Conservation (phyloP, 2,888 invertebrate genomes). For the Chrysopilus asiliformis region DNA sequence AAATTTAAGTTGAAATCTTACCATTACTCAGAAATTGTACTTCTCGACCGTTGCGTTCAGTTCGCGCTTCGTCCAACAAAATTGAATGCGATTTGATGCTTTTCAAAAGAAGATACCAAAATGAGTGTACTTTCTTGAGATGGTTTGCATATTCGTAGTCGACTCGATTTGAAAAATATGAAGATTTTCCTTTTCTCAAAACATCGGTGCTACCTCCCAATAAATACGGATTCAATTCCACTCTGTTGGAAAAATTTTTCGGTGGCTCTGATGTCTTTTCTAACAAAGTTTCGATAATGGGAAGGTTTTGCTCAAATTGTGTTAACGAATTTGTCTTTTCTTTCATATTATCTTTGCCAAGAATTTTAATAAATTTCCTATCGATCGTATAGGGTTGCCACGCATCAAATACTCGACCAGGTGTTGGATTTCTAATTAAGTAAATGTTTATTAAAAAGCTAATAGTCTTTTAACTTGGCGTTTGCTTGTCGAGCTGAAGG, state of each 20-base stretch:
- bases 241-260: constrained; percentile 11
- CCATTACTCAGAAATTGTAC: constrained; percentile 11
- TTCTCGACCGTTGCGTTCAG: constrained; percentile 13
- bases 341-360: constrained; percentile 22
- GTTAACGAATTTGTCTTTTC: constrained; percentile 9
- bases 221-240: constrained; percentile 11
- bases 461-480: too few species aligned
- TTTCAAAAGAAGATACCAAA: constrained; percentile 32
- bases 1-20: not conserved
- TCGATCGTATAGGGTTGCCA: constrained; percentile 46
- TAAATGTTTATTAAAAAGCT: not conserved
- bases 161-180: constrained; percentile 19
- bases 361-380: constrained; percentile 27
- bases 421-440: constrained; percentile 38
- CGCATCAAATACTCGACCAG: constrained; percentile 37
- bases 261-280: constrained; percentile 14
- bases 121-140: constrained; percentile 29
- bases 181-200: constrained; percentile 9
- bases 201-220: constrained; percentile 3
- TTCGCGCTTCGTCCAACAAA: too few species aligned
- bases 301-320: constrained; percentile 21
- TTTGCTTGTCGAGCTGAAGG: too few species aligned
- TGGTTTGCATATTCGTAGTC: constrained; percentile 27
- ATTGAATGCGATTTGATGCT: too few species aligned
- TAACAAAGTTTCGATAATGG: constrained; percentile 26